phyloP scores from a whole-genome alignment of 1,140 invertebrate species.

The Solenopsis fugax region DNA sequence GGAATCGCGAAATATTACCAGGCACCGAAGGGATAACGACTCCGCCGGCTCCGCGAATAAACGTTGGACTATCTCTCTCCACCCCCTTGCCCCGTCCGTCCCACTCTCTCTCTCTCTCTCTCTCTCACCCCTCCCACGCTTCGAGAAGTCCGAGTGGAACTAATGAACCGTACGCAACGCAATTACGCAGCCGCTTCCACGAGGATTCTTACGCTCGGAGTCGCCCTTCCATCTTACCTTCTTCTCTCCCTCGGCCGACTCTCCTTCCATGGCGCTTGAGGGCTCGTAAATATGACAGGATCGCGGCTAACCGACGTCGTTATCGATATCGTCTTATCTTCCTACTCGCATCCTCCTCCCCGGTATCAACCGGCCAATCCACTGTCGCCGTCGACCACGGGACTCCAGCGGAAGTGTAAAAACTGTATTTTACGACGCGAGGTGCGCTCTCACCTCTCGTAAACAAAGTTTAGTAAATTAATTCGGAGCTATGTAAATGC shows the following conservation, averaged over 20 bases:
- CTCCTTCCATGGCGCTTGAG: conserved; percentile 17
- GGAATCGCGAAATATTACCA: conserved; percentile 76
- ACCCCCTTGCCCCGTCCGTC: not conserved
- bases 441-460: conserved; percentile 48
- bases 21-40: conserved; percentile 74
- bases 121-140: conserved; percentile 35
- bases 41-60: conserved; percentile 71
- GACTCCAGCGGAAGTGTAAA: conserved; percentile 67
- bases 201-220: conserved; percentile 58
- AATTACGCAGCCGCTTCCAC: conserved; percentile 69
- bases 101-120: not conserved
- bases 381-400: conserved; percentile 24
- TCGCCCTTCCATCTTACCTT: conserved; percentile 7
- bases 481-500: conserved; percentile 60
- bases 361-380: conserved; percentile 27
- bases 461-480: conserved; percentile 65
- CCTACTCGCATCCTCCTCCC: conserved; percentile 29
- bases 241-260: no score
- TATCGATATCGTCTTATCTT: conserved; percentile 73
- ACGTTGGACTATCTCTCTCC: conserved; percentile 33
- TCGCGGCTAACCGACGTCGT: conserved; percentile 61
- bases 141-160: conserved; percentile 50
- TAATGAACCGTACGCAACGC: conserved; percentile 73
- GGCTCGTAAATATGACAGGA: conserved; percentile 70
- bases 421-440: conserved; percentile 65